A percentile compares a stretch with the other conserved stretches of the same genome.
These are phyloP conservation scores for Octodonta nipae DNA, from an alignment of 2,888 invertebrate species.

Conservation along the genomic window DNA sequence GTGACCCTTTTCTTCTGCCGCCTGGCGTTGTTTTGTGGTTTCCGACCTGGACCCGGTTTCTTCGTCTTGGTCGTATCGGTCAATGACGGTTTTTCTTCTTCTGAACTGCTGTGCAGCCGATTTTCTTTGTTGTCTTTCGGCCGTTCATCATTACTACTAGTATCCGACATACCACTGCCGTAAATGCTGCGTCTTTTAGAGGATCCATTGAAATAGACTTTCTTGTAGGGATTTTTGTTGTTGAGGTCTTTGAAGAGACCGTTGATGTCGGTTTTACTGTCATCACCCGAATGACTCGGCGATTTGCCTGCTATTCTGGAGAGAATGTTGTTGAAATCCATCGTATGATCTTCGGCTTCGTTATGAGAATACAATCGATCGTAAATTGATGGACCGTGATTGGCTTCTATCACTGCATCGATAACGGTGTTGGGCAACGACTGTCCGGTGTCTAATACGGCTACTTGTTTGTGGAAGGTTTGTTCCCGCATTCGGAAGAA, in stretches of 20 bases:
- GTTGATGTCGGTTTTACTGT: conserved; percentile 54
- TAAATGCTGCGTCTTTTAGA: conserved; percentile 51
- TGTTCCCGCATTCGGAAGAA: conserved; percentile 80
- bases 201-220: conserved; percentile 63
- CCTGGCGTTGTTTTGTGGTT: conserved; percentile 20
- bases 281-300: conserved; percentile 39
- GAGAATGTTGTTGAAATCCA: conserved; percentile 54
- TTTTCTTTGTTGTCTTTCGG: conserved; percentile 38
- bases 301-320: conserved; percentile 54
- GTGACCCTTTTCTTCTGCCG: conserved; percentile 24
- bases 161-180: conserved; percentile 45
- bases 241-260: conserved; percentile 46
- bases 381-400: conserved; percentile 82
- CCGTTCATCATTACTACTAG: conserved; percentile 35
- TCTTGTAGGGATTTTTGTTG: conserved; percentile 60
- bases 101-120: conserved; percentile 35
- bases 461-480: conserved; percentile 82
- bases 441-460: conserved; percentile 44
- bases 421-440: conserved; percentile 36
- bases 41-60: conserved; percentile 22
- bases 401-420: conserved; percentile 69
- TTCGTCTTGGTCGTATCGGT: conserved; percentile 16
- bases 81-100: conserved; percentile 39
- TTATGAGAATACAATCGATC: conserved; percentile 72
- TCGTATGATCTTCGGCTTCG: conserved; percentile 49